A percentile compares a stretch with the other conserved stretches of the same genome.
Evolutionary conservation across 2,888 invertebrate genomes (phyloP).

Genomic region (Anticlea derivata): DNA sequence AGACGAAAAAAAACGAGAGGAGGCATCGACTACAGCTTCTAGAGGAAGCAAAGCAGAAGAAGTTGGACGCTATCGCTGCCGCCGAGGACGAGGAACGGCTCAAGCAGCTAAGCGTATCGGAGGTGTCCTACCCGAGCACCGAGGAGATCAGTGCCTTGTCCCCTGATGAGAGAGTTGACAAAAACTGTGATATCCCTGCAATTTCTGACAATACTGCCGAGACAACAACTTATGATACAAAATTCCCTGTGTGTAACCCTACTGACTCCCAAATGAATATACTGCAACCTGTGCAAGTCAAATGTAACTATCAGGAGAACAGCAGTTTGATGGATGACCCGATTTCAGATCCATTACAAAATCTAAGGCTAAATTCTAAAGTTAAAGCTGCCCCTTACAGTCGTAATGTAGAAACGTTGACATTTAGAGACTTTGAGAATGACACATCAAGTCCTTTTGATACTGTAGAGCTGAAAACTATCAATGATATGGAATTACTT

Average conservation of each 20-base stretch:
- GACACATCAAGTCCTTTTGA: conserved; percentile 97
- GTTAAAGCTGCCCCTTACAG: conserved; percentile 60
- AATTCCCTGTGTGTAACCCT: conserved; percentile 46
- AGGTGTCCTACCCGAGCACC: conserved; percentile 85
- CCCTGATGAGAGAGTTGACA: conserved; percentile 74
- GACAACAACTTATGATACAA: conserved; percentile 42
- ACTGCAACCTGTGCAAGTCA: conserved; percentile 74
- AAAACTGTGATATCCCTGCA: conserved; percentile 60
- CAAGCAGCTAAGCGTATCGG: conserved; percentile 82
- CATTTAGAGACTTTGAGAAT: conserved; percentile 93
- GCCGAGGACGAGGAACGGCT: conserved; percentile 79
- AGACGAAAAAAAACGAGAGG: conserved; percentile 85
- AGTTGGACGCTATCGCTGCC: conserved; percentile 77
- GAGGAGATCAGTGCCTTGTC: conserved; percentile 84
- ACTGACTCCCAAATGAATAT: conserved; percentile 65
- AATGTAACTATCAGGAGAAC: conserved; percentile 59
- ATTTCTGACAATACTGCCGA: conserved; percentile 52
- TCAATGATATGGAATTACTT: conserved; percentile 95
- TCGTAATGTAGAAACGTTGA: conserved; percentile 70
- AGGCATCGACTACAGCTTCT: conserved; percentile 84
- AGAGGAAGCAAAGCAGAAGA: conserved; percentile 82
- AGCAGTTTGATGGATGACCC: conserved; percentile 73
- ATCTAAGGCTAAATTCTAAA: conserved; percentile 63
- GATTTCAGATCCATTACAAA: conserved; percentile 63
- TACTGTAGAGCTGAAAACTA: conserved; percentile 95